phyloP scores from a whole-genome alignment of 2,113 vertebrate species.

The Peromyscus maniculatus region DNA sequence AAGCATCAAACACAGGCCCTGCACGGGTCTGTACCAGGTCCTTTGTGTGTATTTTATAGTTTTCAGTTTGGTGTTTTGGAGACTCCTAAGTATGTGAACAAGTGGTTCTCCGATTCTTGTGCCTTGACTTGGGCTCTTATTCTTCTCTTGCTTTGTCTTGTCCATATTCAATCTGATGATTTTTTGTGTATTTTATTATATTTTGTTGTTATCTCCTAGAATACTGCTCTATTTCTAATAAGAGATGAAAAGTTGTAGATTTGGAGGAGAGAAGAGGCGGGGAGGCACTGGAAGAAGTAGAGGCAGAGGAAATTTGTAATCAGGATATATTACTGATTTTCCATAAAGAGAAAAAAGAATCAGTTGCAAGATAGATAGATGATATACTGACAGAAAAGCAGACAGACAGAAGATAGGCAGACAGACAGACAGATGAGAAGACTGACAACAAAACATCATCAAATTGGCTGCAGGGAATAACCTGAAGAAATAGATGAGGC shows the following conservation, averaged over 20 bases:
- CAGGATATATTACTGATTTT: neutral
- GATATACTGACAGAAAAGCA: neutral
- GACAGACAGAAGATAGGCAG: neutral
- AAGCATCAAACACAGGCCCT: no score
- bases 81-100: no score
- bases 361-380: neutral
- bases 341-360: neutral
- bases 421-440: neutral
- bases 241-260: neutral
- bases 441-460: neutral
- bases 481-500: neutral
- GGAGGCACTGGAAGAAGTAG: neutral
- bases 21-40: no score
- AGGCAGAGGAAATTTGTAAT: neutral
- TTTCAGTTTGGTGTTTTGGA: no score
- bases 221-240: neutral
- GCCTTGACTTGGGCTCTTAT: neutral
- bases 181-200: neutral
- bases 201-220: neutral
- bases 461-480: neutral
- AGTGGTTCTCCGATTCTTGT: neutral
- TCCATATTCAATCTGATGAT: neutral
- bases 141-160: neutral
- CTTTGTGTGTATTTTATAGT: no score
- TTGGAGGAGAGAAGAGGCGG: neutral